Evolutionary conservation across 1,140 invertebrate genomes (phyloP).

Genomic region (Telenomus remus): DNA sequence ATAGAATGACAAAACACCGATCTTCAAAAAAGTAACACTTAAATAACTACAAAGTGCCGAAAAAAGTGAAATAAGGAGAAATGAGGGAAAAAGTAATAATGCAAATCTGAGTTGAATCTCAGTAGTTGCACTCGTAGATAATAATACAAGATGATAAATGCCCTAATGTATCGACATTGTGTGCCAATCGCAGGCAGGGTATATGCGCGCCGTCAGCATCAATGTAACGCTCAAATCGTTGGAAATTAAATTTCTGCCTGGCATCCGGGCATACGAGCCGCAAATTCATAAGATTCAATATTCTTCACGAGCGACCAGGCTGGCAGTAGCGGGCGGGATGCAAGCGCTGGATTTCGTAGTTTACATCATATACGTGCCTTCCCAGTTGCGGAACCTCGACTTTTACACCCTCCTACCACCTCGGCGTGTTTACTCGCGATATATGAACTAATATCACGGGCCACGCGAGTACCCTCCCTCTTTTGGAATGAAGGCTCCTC

Average conservation of each 20-base stretch:
- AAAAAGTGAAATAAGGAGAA: no score
- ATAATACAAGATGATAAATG: constrained; percentile 26
- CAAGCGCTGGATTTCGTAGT: constrained; percentile 50
- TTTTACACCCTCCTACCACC: constrained; percentile 52
- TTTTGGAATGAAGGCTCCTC: constrained; percentile 15
- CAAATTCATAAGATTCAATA: constrained; percentile 73
- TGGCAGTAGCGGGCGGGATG: constrained; percentile 48
- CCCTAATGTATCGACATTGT: constrained; percentile 22
- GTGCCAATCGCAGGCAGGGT: constrained; percentile 29
- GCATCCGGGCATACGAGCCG: constrained; percentile 58
- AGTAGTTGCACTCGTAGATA: not conserved
- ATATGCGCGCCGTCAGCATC: constrained; percentile 21
- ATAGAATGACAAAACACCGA: no score
- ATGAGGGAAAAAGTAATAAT: no score
- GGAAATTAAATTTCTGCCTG: constrained; percentile 68
- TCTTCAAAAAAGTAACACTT: no score
- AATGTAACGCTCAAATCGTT: constrained; percentile 60
- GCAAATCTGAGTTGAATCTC: no score
- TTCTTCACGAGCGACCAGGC: constrained; percentile 63
- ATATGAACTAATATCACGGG: constrained; percentile 61
- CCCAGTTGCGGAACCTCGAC: constrained; percentile 52
- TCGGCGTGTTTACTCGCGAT: constrained; percentile 59
- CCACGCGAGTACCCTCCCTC: constrained; percentile 45
- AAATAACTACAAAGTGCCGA: no score
- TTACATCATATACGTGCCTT: constrained; percentile 62